Base-by-base conservation (phyloP, 1,140 invertebrate genomes). In the Berghia stephanieae region DNA sequence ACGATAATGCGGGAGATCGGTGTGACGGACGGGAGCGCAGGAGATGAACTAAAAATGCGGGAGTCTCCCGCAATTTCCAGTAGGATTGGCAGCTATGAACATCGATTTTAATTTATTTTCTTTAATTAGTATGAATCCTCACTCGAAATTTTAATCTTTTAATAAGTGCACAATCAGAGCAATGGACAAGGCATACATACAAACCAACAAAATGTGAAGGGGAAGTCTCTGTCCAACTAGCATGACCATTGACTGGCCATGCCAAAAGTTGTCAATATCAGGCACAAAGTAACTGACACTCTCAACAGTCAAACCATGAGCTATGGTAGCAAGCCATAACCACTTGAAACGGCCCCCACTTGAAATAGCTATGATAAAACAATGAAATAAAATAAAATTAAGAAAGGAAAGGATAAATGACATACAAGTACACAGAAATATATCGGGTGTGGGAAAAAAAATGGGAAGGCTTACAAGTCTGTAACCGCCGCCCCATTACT, bases 231-330 rank as follows among this genome's bases (percentile, higher is more conserved):
- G 87, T 27, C 93, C 93, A 8, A 94, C 86, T 31, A 95, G 91
- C 78, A 94, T 93, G 13, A 94, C 87, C 3, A 93, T 92, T 0
- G 93, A 93, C 88, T 94, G 93, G 10, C 93, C 92, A 86, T 94
- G 93, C 94, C 94, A 95, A 85, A 94, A 94, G 86, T 94, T 94
- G 84, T 95, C 93, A 69, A 89, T 86, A 79, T 93, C 92, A 0
- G 93, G 90, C 44, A 92, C 80, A 80, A 90, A 89, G 83, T 93
- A 93, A 73, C 90, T 91, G n/a, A 93, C 82, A 72, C 86, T 86
- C 88, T 94, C 93, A 6, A 93, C 89, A 4, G 91, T 90, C 10
- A 93, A 78, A 13, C 94, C 94, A 85, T 94, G 93, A 4, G 94
- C 82, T 72, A 94, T 85, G 3, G 92, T 92, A 3, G 89, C 92